These are phyloP conservation scores for Proales similis DNA, from an alignment of 1,140 invertebrate species.

Conservation along the genomic window DNA sequence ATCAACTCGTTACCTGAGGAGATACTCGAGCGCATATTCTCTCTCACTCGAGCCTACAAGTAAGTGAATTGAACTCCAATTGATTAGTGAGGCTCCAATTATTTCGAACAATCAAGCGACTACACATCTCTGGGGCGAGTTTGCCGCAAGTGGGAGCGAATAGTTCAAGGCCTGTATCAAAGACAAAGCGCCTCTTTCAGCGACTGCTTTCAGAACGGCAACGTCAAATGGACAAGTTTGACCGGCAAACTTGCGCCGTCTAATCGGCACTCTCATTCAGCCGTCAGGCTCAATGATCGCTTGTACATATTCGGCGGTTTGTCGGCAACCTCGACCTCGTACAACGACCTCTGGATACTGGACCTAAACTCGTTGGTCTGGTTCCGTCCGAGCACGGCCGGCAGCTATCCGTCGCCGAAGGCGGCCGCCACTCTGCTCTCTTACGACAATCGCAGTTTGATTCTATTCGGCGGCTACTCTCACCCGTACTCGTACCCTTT, in stretches of 20 bases:
- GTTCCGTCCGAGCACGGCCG: slow-evolving; percentile 55
- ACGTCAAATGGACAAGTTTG: slow-evolving; percentile 14
- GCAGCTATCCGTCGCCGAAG: slow-evolving; percentile 82
- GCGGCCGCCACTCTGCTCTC: slow-evolving; percentile 81
- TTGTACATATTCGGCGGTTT: slow-evolving; percentile 95
- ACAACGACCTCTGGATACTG: slow-evolving; percentile 91
- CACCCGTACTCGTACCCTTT: slow-evolving; percentile 80
- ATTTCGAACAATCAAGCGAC: slow-evolving; percentile 3
- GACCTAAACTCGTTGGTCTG: slow-evolving; percentile 76
- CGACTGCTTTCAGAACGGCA: slow-evolving; percentile 22
- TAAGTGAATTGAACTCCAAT: neutral
- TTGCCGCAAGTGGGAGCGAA: slow-evolving; percentile 22
- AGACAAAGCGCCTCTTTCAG: slow-evolving; percentile 16
- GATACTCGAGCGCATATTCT: slow-evolving; percentile 29
- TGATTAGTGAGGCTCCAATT: neutral
- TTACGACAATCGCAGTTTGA: slow-evolving; percentile 71
- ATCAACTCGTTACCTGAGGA: slow-evolving; percentile 18
- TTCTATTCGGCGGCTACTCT: slow-evolving; percentile 91
- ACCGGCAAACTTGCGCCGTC: neutral
- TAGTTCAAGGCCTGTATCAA: slow-evolving; percentile 15
- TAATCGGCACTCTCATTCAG: slow-evolving; percentile 27
- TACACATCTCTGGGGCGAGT: slow-evolving; percentile 15
- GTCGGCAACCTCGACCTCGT: slow-evolving; percentile 83
- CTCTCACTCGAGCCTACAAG: slow-evolving; percentile 17
- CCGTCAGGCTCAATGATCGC: slow-evolving; percentile 40